Evolutionary conservation across 2,113 vertebrate genomes (phyloP).

Genomic region (Opisthocomus hoazin): DNA sequence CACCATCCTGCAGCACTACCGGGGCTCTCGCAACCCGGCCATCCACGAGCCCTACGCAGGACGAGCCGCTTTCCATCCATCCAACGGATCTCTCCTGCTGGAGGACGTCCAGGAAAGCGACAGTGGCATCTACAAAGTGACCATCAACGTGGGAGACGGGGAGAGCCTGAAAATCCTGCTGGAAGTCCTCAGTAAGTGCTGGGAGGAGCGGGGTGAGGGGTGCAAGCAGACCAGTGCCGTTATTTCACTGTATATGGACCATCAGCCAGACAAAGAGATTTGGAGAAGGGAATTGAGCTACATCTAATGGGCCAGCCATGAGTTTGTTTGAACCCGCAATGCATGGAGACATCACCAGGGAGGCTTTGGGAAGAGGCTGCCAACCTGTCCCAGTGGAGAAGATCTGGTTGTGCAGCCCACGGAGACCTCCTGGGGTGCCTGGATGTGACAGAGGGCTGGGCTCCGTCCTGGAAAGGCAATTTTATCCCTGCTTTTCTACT

Average conservation of each 20-base stretch:
- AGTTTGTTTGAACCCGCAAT: no score
- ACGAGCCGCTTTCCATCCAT: not conserved
- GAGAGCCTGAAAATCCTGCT: not conserved
- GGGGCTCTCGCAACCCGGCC: rapidly evolving
- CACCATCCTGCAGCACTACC: not conserved
- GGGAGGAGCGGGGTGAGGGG: not conserved
- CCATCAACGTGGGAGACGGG: rapidly evolving
- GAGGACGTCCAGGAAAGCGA: not conserved
- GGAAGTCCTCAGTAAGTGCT: conserved; percentile 38
- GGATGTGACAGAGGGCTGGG: not conserved
- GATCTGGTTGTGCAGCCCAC: not conserved
- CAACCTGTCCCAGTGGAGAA: not conserved
- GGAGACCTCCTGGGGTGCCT: not conserved
- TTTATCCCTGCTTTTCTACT: not conserved
- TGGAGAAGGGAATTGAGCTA: not conserved
- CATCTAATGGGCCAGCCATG: not conserved
- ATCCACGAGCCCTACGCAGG: rapidly evolving
- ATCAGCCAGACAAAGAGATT: not conserved
- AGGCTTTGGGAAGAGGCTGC: not conserved
- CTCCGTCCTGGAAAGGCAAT: not conserved
- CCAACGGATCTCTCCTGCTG: conserved; percentile 3
- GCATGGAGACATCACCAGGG: not conserved
- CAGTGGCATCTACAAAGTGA: conserved; percentile 35
- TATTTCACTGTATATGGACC: rapidly evolving
- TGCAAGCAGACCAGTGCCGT: rapidly evolving